Percentiles rank a stretch among this genome's conserved stretches.
Conservation (phyloP, 2,888 invertebrate genomes). For the Andrena trimmerana region DNA sequence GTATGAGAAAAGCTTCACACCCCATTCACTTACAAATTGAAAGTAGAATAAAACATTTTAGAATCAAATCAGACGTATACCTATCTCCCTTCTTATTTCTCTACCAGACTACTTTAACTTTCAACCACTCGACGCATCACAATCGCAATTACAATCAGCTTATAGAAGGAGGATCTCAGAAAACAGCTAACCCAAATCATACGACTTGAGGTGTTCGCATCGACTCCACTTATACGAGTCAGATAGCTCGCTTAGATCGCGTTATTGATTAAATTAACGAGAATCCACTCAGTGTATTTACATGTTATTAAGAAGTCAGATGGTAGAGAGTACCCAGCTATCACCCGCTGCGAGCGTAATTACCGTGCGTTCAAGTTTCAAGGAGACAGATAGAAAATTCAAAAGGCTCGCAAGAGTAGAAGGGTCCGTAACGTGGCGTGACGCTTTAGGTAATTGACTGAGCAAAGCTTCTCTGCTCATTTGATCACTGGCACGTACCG, state of each 20-base stretch:
- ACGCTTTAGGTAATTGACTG: slow-evolving; percentile 13
- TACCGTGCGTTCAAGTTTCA: neutral
- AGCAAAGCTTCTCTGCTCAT: slow-evolving; percentile 13
- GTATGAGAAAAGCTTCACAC: neutral
- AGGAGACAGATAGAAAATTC: neutral
- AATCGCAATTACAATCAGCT: neutral
- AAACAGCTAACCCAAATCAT: slow-evolving; percentile 13
- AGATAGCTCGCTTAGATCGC: slow-evolving; percentile 1
- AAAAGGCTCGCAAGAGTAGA: neutral
- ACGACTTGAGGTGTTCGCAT: neutral
- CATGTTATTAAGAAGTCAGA: neutral
- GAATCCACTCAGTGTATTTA: neutral
- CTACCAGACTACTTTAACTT: neutral
- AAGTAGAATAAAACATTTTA: neutral
- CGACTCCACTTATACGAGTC: neutral
- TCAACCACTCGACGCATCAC: neutral
- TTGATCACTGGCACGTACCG: slow-evolving; percentile 24
- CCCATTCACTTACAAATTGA: neutral
- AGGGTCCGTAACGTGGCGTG: neutral
- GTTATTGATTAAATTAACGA: slow-evolving; percentile 23
- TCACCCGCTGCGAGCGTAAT: slow-evolving; percentile 1
- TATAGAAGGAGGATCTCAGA: neutral
- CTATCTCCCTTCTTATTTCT: neutral
- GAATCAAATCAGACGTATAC: neutral
- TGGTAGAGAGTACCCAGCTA: neutral